Conservation (phyloP, 2,888 invertebrate species). For the Aplocera efformata region DNA sequence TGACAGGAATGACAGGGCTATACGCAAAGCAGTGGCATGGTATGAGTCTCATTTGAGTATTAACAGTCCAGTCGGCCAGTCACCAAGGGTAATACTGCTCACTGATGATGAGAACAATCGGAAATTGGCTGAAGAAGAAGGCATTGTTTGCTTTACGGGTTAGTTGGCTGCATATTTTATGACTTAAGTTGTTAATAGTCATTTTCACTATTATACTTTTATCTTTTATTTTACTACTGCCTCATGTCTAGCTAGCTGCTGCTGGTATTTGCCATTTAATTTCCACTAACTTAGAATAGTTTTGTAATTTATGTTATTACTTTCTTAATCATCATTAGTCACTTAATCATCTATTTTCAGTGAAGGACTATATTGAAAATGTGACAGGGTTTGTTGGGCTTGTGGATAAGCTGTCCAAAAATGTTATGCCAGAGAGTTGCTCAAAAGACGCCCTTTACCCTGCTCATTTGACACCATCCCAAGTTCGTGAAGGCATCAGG, state of each 20-base stretch:
- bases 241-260: no score
- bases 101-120: slow-evolving; percentile 92
- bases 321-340: no score
- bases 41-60: slow-evolving; percentile 86
- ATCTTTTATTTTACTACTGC: no score
- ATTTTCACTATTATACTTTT: slow-evolving; percentile 10
- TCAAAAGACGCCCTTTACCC: slow-evolving; percentile 87
- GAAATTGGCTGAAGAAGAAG: slow-evolving; percentile 84
- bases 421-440: slow-evolving; percentile 81
- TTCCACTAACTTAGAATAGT: no score
- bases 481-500: slow-evolving; percentile 90
- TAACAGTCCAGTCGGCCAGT: slow-evolving; percentile 41
- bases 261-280: no score
- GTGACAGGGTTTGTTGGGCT: slow-evolving; percentile 84
- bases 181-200: background rate
- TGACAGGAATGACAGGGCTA: slow-evolving; percentile 95
- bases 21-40: slow-evolving; percentile 90
- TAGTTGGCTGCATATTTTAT: slow-evolving; percentile 31
- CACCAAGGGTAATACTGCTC: slow-evolving; percentile 86
- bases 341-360: slow-evolving; percentile 74
- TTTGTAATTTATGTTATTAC: no score
- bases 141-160: slow-evolving; percentile 87
- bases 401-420: slow-evolving; percentile 90
- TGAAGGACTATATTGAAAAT: slow-evolving; percentile 88
- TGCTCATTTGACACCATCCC: slow-evolving; percentile 88